Percentiles rank a stretch among this genome's conserved stretches.
phyloP scores from a whole-genome alignment of 2,888 invertebrate genomes.

The Nipponacmea schrenckii region DNA sequence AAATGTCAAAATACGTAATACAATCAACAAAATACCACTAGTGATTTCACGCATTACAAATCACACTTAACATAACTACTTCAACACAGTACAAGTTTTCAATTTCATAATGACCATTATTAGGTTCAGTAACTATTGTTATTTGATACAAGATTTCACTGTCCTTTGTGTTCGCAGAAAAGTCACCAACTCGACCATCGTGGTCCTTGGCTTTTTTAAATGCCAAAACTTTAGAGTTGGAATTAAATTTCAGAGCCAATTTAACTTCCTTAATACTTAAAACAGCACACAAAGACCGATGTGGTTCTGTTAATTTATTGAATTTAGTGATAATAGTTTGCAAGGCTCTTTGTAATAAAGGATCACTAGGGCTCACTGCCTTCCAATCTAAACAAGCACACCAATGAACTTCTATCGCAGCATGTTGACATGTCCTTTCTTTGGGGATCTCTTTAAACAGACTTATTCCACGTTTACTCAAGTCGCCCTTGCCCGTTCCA shows the following conservation, averaged over 20 bases:
- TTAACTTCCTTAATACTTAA: conserved; percentile 53
- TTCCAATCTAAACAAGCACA: conserved; percentile 90
- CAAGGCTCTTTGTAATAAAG: conserved; percentile 75
- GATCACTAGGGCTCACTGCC: conserved; percentile 71
- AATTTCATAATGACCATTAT: conserved; percentile 41
- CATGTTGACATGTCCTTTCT: conserved; percentile 84
- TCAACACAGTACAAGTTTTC: no score
- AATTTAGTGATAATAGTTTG: conserved; percentile 73
- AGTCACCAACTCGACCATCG: conserved; percentile 69
- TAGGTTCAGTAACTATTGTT: conserved; percentile 36
- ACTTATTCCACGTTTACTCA: conserved; percentile 52
- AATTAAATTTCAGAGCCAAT: conserved; percentile 18
- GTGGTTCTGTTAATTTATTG: conserved; percentile 31
- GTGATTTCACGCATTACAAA: no score
- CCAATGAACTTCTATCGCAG: conserved; percentile 93
- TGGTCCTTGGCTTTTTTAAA: conserved; percentile 26
- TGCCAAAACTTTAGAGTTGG: neutral
- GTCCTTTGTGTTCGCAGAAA: conserved; percentile 74
- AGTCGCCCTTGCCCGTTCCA: conserved; percentile 23
- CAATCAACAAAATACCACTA: no score
- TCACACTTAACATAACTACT: no score
- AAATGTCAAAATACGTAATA: no score
- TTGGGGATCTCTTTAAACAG: conserved; percentile 70
- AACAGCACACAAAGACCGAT: conserved; percentile 75
- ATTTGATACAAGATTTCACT: conserved; percentile 36